Evolutionary conservation across 1,140 invertebrate genomes (phyloP), one percentile per base, ranked within the genome.

Genomic region (Paraescarpia echinospica): DNA sequence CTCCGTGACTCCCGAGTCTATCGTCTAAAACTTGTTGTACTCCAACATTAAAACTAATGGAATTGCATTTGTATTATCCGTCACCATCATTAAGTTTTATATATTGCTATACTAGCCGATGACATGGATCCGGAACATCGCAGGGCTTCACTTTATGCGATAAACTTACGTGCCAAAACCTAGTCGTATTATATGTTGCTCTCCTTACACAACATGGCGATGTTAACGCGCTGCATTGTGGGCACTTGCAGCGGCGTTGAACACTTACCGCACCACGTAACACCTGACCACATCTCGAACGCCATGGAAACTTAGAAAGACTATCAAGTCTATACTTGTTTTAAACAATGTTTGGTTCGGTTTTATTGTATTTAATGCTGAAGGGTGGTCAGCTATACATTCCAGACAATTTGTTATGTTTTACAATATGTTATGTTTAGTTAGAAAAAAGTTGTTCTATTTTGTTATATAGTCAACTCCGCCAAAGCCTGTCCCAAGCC

Each of bases 101-200:
- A 31, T 77, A 77, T 77, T 27, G 27, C 22, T 27, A 77, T 77
- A 77, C 59, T 77, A 77, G 59, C 59, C 59, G 59, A 77, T 77
- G 59, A 77, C 59, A 77, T 22, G 59, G 59, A 77, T 77, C 22
- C 27, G 22, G 59, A 0, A 77, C 59, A 1, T 22, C 59, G 22
- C 12, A 27, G 27, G 22, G 22, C 27, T 77, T 77, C 59, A 77
- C 59, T 77, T 77, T 77, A 77, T 77, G 9, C 59, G 59, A 77
- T 77, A 77, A 77, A 77, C 59, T 77, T 77, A 77, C 59, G 59
- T 77, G 59, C 59, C 27, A 77, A 77, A 77, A 77, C 59, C 59
- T 77, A 22, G 22, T 77, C 8, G n/a, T n/a, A n/a, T n/a, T n/a
- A n/a, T n/a, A 77, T 18, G 59, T 77, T 77, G 22, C 59, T 77